A percentile compares a stretch with the other conserved stretches of the same genome.
Evolutionary conservation across 2,797 vertebrate species (phyloP).

Genomic region (Macroramphosus scolopax): DNA sequence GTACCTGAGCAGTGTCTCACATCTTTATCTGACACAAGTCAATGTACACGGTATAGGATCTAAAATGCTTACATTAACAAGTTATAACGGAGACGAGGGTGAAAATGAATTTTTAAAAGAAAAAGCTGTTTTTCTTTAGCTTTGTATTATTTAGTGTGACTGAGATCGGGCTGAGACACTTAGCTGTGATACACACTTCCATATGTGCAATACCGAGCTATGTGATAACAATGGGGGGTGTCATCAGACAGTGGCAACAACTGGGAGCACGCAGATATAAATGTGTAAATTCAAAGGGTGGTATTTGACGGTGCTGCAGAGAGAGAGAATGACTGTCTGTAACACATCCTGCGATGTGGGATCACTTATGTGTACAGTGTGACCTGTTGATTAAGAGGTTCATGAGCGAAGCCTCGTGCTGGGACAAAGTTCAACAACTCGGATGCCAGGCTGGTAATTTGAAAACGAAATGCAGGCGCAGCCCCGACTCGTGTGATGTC

Average conservation of each 20-base stretch:
- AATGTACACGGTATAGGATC: constrained; percentile 13
- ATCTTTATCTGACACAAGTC: not conserved
- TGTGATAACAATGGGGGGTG: constrained; percentile 50
- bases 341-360: too few species aligned
- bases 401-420: constrained; percentile 17
- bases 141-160: constrained; percentile 52
- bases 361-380: too few species aligned
- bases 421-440: constrained; percentile 1
- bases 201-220: constrained; percentile 53
- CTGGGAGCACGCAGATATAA: constrained; percentile 15
- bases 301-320: constrained; percentile 18
- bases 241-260: constrained; percentile 26
- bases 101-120: constrained; percentile 47
- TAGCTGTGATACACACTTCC: constrained; percentile 56
- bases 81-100: constrained; percentile 26
- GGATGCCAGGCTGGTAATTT: constrained; percentile 6
- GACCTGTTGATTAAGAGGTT: constrained; percentile 10
- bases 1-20: constrained; percentile 6
- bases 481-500: constrained; percentile 1
- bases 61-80: constrained; percentile 48
- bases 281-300: constrained; percentile 38
- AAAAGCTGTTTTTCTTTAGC: constrained; percentile 46
- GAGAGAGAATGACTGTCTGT: constrained; percentile 15
- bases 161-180: constrained; percentile 33
- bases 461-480: constrained; percentile 6